phyloP scores from a whole-genome alignment of 2,797 vertebrate species.

The Cuculus canorus region DNA sequence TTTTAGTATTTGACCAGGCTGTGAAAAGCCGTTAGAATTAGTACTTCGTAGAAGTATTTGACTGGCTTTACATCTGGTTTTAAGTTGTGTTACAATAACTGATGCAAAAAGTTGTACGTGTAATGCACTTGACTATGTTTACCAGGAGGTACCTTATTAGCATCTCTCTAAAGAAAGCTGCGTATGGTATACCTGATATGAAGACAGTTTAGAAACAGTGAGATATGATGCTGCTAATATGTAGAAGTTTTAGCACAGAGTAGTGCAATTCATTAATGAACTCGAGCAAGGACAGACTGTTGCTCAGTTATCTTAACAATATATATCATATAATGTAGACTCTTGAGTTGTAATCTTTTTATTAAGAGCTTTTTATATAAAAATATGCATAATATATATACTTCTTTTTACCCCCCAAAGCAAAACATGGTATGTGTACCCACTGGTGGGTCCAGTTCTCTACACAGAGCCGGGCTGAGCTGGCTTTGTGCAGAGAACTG shows the following conservation, averaged over 20 bases:
- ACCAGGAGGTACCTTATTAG: constrained; percentile 23
- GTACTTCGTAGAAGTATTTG: not conserved
- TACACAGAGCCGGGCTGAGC: not conserved
- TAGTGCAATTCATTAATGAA: constrained; percentile 58
- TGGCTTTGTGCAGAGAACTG: not conserved
- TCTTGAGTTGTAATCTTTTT: constrained; percentile 47
- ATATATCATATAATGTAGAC: constrained; percentile 21
- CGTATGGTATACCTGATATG: not conserved
- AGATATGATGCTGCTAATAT: constrained; percentile 51
- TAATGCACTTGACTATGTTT: constrained; percentile 49
- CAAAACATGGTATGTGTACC: rapidly evolving
- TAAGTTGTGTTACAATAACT: not conserved
- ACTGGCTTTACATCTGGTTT: constrained; percentile 10
- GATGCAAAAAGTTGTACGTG: not conserved
- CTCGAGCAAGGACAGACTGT: constrained; percentile 11
- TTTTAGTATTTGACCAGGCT: constrained; percentile 7
- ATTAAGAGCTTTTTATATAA: constrained; percentile 67
- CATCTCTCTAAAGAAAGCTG: not conserved
- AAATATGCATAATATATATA: constrained; percentile 53
- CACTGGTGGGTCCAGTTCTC: not conserved
- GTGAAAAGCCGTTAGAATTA: not conserved
- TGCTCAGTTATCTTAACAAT: constrained; percentile 41
- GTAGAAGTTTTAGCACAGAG: constrained; percentile 38
- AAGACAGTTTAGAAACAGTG: not conserved
- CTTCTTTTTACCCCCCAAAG: not conserved